A percentile compares a stretch with the other conserved stretches of the same genome.
Evolutionary conservation across 1,140 invertebrate genomes (phyloP).

Genomic region (Tetraneura akinire): DNA sequence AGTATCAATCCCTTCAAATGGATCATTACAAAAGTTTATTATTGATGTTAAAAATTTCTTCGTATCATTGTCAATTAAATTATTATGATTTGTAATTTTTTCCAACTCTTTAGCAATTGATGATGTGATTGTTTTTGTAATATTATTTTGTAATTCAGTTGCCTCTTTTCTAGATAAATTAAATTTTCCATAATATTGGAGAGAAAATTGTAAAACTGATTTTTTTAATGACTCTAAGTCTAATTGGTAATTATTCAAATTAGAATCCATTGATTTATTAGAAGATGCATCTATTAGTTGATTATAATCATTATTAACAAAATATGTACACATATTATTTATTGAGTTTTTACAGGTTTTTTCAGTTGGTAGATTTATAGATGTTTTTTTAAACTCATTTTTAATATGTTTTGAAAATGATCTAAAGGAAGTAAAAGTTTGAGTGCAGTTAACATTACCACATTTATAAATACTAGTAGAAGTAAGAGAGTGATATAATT

Average conservation of each 20-base stretch:
- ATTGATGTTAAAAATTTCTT: background rate
- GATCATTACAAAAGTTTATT: background rate
- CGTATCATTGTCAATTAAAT: background rate
- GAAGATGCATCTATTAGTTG: background rate
- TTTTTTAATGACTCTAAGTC: background rate
- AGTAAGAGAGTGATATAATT: background rate
- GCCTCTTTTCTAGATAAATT: constrained; percentile 29
- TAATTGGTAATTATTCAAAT: background rate
- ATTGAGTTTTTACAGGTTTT: no score
- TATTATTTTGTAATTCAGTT: background rate
- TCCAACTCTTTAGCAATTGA: background rate
- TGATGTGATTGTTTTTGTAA: background rate
- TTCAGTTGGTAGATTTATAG: background rate
- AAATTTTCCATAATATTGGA: background rate
- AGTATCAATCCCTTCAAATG: background rate
- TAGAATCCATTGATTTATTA: background rate
- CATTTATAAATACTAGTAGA: constrained; percentile 3
- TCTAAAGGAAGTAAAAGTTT: background rate
- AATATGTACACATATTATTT: background rate
- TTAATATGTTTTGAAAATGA: background rate
- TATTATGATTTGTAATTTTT: background rate
- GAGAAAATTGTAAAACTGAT: background rate
- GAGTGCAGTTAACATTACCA: background rate
- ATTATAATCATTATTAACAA: background rate
- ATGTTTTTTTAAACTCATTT: background rate